Base-by-base conservation (phyloP, 2,797 vertebrate species). In the Phoxinus dragarum region DNA sequence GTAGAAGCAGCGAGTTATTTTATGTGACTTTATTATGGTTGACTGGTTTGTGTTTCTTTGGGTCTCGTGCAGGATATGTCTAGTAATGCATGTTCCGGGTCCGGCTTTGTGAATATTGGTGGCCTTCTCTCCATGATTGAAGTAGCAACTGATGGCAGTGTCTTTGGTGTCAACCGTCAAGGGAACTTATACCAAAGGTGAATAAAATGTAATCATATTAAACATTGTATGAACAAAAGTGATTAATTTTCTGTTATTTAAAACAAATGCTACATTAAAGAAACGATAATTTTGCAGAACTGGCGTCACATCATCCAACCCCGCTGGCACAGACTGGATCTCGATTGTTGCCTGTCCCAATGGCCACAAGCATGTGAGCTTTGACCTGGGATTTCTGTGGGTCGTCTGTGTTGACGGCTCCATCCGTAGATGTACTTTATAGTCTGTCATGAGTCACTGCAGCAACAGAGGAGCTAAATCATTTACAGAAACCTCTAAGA, bases 61-160 rank as follows among this genome's bases (percentile, higher is more conserved):
- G 34, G 17, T 71, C 49, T 49, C 8, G 31, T 69, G 14, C 54
- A 81, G 59, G 52, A 38, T 36, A 82, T 87, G 54, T 44, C 36
- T 21, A 31, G 75, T 21, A 42, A 34, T 3, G 1, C 6, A 2
- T 92, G 90, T 31, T 0, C 1, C 1, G 38, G 8, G 1, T 27
- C 27, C 0, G 0, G 2, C 23, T 91, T 90, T 89, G 4, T 1
- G 27, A 0, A 4, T 0, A 23, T 92, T 16, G 0, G 17, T 5
- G 89, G 89, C 3, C 0, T 0, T 5, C 3, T 44, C 14, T 47
- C 3, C 21, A 86, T 90, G 90, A 23, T 91, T 56, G 90, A 91
- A 59, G 81, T 90, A 59, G 82, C 61, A 9, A 85, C 71, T 6
- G 86, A 91, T 2, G 91, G 92, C 72, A 49, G 0, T 0, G 86